Percentiles rank a stretch among this genome's conserved stretches.
These are phyloP conservation scores for Chaetophractus vellerosus DNA, from an alignment of 2,797 vertebrate genomes.

Conservation along the genomic window DNA sequence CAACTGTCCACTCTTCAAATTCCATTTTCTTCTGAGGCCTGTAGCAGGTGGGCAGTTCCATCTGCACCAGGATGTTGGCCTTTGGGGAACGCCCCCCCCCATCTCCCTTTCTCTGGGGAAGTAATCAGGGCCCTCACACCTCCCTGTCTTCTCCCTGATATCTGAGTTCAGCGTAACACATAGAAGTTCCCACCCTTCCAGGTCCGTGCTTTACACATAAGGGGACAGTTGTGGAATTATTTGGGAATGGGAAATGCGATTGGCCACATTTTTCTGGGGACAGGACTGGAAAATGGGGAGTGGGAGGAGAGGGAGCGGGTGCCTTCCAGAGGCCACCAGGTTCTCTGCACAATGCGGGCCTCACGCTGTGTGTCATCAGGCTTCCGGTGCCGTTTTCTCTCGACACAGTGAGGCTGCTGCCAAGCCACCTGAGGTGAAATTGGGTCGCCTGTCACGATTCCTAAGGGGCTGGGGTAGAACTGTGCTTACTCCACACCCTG, in stretches of 20 bases:
- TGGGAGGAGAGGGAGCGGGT: no score
- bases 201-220: background rate
- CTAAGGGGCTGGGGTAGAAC: background rate
- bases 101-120: background rate
- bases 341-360: background rate
- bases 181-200: background rate
- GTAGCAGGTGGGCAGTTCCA: background rate
- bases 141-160: background rate
- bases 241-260: background rate
- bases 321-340: background rate
- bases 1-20: background rate
- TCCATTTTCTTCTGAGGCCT: background rate
- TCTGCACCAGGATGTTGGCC: background rate
- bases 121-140: background rate
- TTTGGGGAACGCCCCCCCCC: background rate
- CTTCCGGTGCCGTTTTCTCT: background rate
- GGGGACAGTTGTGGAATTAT: rapidly evolving
- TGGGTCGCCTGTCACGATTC: constrained; percentile 67
- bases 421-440: constrained; percentile 58
- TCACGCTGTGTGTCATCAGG: background rate
- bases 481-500: constrained; percentile 67
- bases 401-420: constrained; percentile 49
- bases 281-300: background rate
- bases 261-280: background rate
- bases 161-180: background rate